A percentile compares a stretch with the other conserved stretches of the same genome.
Evolutionary conservation across 2,797 vertebrate species (phyloP).

Genomic region (Brotogeris chrysoptera): DNA sequence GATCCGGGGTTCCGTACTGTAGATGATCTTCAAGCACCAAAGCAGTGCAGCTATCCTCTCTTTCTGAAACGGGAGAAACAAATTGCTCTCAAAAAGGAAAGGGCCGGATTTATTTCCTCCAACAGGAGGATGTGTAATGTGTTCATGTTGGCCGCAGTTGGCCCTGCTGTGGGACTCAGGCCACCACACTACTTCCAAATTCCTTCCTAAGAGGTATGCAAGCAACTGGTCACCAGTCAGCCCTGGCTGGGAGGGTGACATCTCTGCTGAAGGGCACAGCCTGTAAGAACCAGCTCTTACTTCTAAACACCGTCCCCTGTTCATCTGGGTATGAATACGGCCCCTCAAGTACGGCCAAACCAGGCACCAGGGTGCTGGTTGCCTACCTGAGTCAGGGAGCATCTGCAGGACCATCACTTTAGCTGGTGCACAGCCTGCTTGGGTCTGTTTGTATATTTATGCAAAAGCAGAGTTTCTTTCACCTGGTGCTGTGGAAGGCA

Average conservation of each 20-base stretch:
- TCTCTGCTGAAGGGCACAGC: neutral
- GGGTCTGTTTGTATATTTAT: neutral
- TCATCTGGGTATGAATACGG: neutral
- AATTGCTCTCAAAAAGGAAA: neutral
- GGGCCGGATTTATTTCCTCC: neutral
- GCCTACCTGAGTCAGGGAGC: neutral
- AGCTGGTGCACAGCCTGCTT: neutral
- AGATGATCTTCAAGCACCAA: neutral
- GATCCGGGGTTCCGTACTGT: neutral
- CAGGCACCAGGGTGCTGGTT: neutral
- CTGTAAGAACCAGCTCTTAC: neutral
- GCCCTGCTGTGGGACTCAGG: fast-evolving
- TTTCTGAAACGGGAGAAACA: neutral
- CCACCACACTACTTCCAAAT: neutral
- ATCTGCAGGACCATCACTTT: neutral
- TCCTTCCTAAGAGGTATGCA: no score
- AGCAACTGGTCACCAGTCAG: neutral
- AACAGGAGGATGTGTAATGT: fast-evolving
- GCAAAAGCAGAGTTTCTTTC: neutral
- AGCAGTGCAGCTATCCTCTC: neutral
- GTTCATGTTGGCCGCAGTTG: neutral
- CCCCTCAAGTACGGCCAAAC: neutral
- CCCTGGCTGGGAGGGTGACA: neutral
- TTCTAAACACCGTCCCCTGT: neutral
- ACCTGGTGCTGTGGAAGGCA: neutral